Percentiles rank a stretch among this genome's conserved stretches.
Conservation (phyloP, 2,113 vertebrate species). For the Trogon melanurus region DNA sequence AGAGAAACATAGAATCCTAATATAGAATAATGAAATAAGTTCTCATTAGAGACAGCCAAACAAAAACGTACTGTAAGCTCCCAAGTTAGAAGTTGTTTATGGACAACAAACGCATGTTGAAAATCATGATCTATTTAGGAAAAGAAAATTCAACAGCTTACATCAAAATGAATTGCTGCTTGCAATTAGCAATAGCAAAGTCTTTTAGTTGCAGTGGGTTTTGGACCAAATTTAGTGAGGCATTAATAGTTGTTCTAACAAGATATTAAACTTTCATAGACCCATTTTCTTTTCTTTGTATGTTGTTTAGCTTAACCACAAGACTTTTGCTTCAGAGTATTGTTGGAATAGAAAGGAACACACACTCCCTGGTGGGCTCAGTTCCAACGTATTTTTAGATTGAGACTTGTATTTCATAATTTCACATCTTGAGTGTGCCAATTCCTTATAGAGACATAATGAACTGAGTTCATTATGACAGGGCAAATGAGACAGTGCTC, state of each 20-base stretch:
- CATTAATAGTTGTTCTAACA: neutral
- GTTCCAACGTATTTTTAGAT: slow-evolving; percentile 35
- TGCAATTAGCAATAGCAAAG: neutral
- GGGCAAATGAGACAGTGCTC: neutral
- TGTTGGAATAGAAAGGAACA: slow-evolving; percentile 60
- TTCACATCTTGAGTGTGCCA: neutral
- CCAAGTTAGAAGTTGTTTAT: neutral
- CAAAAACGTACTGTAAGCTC: neutral
- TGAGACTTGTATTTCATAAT: slow-evolving; percentile 35
- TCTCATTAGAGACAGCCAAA: neutral
- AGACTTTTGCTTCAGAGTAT: slow-evolving; percentile 34
- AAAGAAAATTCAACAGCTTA: neutral
- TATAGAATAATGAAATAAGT: neutral
- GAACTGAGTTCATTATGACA: neutral
- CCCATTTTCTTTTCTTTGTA: slow-evolving; percentile 22
- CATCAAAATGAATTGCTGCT: neutral
- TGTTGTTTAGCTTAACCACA: slow-evolving; percentile 39
- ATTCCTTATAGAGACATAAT: slow-evolving; percentile 63
- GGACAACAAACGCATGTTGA: neutral
- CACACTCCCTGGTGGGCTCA: slow-evolving; percentile 7
- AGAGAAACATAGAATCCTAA: neutral
- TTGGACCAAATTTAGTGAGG: neutral
- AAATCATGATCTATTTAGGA: neutral
- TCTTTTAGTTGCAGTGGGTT: neutral
- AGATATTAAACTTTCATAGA: slow-evolving; percentile 16